These are phyloP conservation scores for Patiria miniata DNA, from an alignment of 35 echinoderm and acorn worm species.

Conservation along the genomic window DNA sequence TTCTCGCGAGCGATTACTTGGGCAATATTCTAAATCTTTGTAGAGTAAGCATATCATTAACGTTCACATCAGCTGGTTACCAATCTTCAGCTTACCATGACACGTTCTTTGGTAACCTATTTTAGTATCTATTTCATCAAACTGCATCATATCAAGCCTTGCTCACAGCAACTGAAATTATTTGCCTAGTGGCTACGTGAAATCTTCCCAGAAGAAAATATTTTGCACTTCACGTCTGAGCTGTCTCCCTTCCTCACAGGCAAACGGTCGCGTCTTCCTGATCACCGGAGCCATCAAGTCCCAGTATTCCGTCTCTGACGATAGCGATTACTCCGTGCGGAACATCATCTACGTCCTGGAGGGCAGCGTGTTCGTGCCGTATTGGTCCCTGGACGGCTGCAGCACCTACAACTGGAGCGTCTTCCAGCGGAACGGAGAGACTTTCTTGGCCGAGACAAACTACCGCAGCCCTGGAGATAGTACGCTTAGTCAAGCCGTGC, in stretches of 20 bases:
- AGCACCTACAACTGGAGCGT: conserved; percentile 34
- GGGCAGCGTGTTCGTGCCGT: conserved; percentile 50
- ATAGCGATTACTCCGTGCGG: conserved; percentile 32
- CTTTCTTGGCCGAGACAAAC: conserved; percentile 39
- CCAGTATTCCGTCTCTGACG: not conserved
- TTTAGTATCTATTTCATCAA: too few species aligned
- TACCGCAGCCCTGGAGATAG: not conserved
- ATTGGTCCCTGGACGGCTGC: conserved; percentile 43
- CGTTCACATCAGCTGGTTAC: too few species aligned
- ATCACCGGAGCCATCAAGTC: conserved; percentile 31
- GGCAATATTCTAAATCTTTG: too few species aligned
- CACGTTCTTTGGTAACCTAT: too few species aligned
- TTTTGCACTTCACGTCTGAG: not conserved
- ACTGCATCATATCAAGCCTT: too few species aligned
- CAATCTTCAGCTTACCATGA: too few species aligned
- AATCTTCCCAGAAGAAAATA: not conserved
- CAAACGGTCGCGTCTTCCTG: conserved; percentile 50
- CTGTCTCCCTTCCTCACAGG: conserved; percentile 10
- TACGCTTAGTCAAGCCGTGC: conserved; percentile 23
- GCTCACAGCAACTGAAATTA: too few species aligned
- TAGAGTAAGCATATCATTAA: too few species aligned
- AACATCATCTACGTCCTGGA: conserved; percentile 46
- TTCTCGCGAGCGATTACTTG: too few species aligned
- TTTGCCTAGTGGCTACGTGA: too few species aligned
- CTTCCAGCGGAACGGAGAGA: conserved; percentile 56